Percentiles rank a stretch among this genome's conserved stretches.
phyloP scores from a whole-genome alignment of 2,797 vertebrate genomes.

The Salmo trutta region DNA sequence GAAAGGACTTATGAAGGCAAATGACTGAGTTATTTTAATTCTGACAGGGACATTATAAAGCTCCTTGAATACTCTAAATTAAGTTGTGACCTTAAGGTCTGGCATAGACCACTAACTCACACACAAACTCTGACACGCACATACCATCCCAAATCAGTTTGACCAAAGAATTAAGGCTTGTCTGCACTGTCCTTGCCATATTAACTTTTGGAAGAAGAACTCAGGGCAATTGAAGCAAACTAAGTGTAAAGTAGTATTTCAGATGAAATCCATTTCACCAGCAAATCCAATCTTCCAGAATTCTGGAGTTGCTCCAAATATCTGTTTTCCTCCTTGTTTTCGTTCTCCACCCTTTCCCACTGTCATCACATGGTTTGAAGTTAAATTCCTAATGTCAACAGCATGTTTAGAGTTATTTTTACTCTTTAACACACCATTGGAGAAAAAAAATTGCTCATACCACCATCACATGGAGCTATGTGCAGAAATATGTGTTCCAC shows the following conservation, averaged over 20 bases:
- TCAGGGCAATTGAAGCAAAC: background rate
- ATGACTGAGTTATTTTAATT: background rate
- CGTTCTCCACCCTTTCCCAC: slow-evolving; percentile 6
- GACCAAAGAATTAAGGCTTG: no score
- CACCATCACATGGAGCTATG: slow-evolving; percentile 13
- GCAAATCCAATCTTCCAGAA: slow-evolving; percentile 5
- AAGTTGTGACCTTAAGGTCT: background rate
- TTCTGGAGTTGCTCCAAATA: background rate
- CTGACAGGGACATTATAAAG: background rate
- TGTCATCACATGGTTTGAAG: slow-evolving; percentile 11
- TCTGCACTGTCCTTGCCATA: background rate
- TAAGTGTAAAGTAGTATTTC: background rate
- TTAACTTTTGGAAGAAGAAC: slow-evolving; percentile 1
- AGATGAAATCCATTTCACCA: background rate
- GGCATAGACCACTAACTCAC: no score
- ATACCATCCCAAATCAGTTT: no score
- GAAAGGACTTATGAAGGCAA: background rate
- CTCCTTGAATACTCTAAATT: background rate
- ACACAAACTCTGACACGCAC: no score
- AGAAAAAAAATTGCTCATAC: slow-evolving; percentile 12
- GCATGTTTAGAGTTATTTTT: slow-evolving; percentile 25
- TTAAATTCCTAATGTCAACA: slow-evolving; percentile 21
- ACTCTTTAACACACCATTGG: slow-evolving; percentile 8
- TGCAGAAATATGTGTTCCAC: slow-evolving; percentile 27
- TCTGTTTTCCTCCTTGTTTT: slow-evolving; percentile 1